Evolutionary conservation across 2,888 invertebrate species (phyloP).

Genomic region (Perizoma flavofasciatum): DNA sequence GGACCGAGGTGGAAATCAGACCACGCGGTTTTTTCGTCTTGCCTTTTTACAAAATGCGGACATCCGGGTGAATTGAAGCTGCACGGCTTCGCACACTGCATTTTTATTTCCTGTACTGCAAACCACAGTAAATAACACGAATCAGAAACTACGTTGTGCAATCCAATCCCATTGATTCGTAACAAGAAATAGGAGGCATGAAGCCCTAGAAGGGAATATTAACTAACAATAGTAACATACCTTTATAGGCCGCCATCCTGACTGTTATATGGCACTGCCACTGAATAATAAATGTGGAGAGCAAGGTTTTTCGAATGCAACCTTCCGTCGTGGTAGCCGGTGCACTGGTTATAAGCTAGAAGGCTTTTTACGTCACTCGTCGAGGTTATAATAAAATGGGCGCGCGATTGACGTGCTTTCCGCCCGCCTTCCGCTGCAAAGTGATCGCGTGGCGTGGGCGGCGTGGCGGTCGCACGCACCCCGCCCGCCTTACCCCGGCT

Average conservation of each 20-base stretch:
- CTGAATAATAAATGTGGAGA: slow-evolving; percentile 79
- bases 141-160: slow-evolving; percentile 5
- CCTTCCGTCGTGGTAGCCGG: slow-evolving; percentile 24
- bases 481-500: slow-evolving; percentile 52
- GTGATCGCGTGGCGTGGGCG: slow-evolving; percentile 80
- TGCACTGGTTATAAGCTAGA: slow-evolving; percentile 52
- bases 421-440: slow-evolving; percentile 68
- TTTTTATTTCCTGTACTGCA: slow-evolving; percentile 4
- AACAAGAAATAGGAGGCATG: slow-evolving; percentile 21
- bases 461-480: slow-evolving; percentile 66
- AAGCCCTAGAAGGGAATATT: slow-evolving; percentile 31
- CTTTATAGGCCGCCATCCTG: slow-evolving; percentile 79
- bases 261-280: slow-evolving; percentile 68
- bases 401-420: slow-evolving; percentile 65
- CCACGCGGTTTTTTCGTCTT: slow-evolving; percentile 29
- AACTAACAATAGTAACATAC: slow-evolving; percentile 55
- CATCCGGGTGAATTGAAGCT: slow-evolving; percentile 3
- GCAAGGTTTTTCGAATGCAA: slow-evolving; percentile 62
- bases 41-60: slow-evolving; percentile 4
- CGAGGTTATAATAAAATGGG: slow-evolving; percentile 68
- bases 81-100: slow-evolving; percentile 16
- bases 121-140: not conserved
- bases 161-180: slow-evolving; percentile 25
- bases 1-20: slow-evolving; percentile 14
- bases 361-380: slow-evolving; percentile 69